These are phyloP conservation scores for Platycheirus albimanus DNA, from an alignment of 2,888 invertebrate species.

Conservation along the genomic window DNA sequence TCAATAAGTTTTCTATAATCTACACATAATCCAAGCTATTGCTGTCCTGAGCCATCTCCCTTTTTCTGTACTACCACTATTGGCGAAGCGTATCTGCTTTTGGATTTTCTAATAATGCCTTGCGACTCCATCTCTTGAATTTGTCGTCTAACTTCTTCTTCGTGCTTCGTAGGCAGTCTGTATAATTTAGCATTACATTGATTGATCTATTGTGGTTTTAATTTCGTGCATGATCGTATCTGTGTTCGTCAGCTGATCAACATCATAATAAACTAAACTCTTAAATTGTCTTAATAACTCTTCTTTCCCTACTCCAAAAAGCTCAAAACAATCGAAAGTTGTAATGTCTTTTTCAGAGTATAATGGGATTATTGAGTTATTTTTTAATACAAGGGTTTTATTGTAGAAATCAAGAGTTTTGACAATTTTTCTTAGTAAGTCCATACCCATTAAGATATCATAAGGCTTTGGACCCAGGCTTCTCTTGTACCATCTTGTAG, in stretches of 20 bases:
- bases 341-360: slow-evolving; percentile 1
- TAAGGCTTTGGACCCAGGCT: too few species aligned
- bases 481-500: too few species aligned
- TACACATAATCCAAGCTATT: too few species aligned
- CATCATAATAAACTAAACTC: too few species aligned
- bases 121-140: background rate
- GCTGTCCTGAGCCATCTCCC: too few species aligned
- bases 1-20: too few species aligned
- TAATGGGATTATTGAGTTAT: background rate
- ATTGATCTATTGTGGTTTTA: background rate
- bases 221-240: background rate
- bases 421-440: too few species aligned
- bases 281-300: background rate
- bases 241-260: background rate
- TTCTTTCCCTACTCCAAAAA: background rate
- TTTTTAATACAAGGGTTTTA: background rate
- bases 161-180: background rate
- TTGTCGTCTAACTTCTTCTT: background rate
- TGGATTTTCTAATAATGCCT: too few species aligned
- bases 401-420: background rate
- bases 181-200: background rate
- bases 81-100: too few species aligned
- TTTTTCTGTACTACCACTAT: too few species aligned
- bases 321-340: background rate
- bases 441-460: too few species aligned